phyloP scores from a whole-genome alignment of 2,113 vertebrate genomes.

The Dipodomys merriami region DNA sequence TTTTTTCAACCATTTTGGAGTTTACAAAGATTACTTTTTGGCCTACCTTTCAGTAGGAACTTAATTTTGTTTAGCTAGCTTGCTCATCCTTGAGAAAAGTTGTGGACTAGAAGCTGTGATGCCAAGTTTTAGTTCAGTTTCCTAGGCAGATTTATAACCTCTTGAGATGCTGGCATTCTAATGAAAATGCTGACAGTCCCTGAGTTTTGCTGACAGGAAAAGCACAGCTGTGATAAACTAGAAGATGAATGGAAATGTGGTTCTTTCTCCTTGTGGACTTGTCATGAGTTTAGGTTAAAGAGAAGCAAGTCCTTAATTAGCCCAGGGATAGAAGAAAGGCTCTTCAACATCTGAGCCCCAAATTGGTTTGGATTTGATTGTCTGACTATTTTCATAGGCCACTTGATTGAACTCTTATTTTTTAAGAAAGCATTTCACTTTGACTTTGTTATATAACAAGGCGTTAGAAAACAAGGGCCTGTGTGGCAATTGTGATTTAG shows the following conservation, averaged over 20 bases:
- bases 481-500: neutral
- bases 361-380: slow-evolving; percentile 44
- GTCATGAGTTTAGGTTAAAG: slow-evolving; percentile 57
- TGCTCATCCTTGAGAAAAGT: slow-evolving; percentile 65
- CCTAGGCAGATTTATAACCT: slow-evolving; percentile 66
- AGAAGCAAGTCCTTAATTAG: slow-evolving; percentile 76
- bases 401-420: neutral
- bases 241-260: slow-evolving; percentile 64
- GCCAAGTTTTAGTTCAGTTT: slow-evolving; percentile 40
- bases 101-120: slow-evolving; percentile 40
- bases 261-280: slow-evolving; percentile 41
- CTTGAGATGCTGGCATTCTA: slow-evolving; percentile 55
- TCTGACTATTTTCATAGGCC: slow-evolving; percentile 30
- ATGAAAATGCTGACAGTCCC: slow-evolving; percentile 59
- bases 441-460: neutral
- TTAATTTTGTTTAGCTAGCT: slow-evolving; percentile 66
- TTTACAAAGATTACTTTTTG: slow-evolving; percentile 42
- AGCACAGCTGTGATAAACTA: slow-evolving; percentile 40
- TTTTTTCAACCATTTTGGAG: slow-evolving; percentile 23
- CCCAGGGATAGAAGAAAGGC: slow-evolving; percentile 55
- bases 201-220: slow-evolving; percentile 61
- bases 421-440: neutral
- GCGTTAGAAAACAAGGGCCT: neutral
- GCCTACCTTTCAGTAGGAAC: slow-evolving; percentile 6
- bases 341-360: neutral